A percentile compares a stretch with the other conserved stretches of the same genome.
Conservation (phyloP, 2,888 invertebrate genomes). For the Coelopa pilipes region DNA sequence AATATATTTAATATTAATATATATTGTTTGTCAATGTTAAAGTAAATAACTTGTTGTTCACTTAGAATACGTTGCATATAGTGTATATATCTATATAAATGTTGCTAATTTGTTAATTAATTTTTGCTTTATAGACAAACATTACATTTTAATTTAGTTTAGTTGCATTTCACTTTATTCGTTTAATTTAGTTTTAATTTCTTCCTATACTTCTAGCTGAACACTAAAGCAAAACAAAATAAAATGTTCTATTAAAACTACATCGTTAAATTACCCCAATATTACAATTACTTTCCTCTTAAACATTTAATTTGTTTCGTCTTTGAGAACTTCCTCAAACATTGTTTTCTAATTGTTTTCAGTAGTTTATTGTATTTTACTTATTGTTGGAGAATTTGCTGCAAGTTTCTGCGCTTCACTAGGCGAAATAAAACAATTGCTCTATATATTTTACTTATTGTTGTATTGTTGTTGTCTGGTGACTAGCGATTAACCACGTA, state of each 20-base stretch:
- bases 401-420: background rate
- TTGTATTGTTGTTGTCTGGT: background rate
- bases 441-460: background rate
- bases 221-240: conserved; percentile 33
- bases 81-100: conserved; percentile 22
- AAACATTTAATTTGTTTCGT: conserved; percentile 1
- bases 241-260: background rate
- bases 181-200: conserved; percentile 7
- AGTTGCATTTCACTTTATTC: background rate
- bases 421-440: background rate
- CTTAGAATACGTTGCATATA: conserved; percentile 18
- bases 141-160: background rate
- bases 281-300: background rate
- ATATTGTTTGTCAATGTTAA: conserved; percentile 7
- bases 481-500: background rate
- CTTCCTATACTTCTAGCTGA: conserved; percentile 22
- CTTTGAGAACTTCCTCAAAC: conserved; percentile 11
- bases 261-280: background rate
- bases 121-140: conserved; percentile 13
- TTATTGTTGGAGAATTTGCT: background rate
- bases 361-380: conserved; percentile 25
- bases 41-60: conserved; percentile 28
- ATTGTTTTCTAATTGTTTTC: conserved; percentile 10
- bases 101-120: conserved; percentile 4
- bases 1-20: conserved; percentile 19